phyloP scores from a whole-genome alignment of 2,113 vertebrate species.

The Trogon surrucura region DNA sequence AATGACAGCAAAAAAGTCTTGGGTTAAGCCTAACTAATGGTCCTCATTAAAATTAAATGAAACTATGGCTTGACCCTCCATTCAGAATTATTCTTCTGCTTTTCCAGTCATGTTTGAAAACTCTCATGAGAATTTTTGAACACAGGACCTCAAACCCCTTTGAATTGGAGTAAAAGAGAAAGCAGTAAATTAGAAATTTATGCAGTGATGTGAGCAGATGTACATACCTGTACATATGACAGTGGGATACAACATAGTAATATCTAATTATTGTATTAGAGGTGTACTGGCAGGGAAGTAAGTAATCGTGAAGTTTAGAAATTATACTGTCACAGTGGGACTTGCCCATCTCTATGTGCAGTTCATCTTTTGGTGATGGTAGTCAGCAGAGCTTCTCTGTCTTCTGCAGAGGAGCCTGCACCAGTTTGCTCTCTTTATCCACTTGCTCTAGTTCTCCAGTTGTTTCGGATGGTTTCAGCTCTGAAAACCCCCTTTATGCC shows the following conservation, averaged over 20 bases:
- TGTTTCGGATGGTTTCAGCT: not conserved
- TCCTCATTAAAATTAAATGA: not conserved
- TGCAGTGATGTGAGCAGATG: rapidly evolving
- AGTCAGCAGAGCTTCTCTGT: not conserved
- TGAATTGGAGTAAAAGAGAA: not conserved
- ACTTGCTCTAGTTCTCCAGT: not conserved
- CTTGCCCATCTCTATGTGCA: not conserved
- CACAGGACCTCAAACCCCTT: not conserved
- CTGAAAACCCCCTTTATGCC: not conserved
- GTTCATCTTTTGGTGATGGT: not conserved
- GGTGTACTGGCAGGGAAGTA: not conserved
- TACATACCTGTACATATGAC: not conserved
- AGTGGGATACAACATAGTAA: not conserved
- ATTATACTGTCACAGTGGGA: rapidly evolving
- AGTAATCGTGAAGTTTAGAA: not conserved
- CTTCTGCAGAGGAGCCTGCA: not conserved
- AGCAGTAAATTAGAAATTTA: not conserved
- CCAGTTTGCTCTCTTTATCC: not conserved
- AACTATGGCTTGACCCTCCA: not conserved
- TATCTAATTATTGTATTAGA: not conserved
- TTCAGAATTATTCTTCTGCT: not conserved
- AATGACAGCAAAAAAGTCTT: not conserved
- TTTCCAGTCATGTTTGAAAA: not conserved
- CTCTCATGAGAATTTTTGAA: not conserved
- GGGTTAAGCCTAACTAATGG: not conserved